These are phyloP conservation scores for Heteromyza rotundicornis DNA, from an alignment of 2,888 invertebrate genomes.

Conservation along the genomic window DNA sequence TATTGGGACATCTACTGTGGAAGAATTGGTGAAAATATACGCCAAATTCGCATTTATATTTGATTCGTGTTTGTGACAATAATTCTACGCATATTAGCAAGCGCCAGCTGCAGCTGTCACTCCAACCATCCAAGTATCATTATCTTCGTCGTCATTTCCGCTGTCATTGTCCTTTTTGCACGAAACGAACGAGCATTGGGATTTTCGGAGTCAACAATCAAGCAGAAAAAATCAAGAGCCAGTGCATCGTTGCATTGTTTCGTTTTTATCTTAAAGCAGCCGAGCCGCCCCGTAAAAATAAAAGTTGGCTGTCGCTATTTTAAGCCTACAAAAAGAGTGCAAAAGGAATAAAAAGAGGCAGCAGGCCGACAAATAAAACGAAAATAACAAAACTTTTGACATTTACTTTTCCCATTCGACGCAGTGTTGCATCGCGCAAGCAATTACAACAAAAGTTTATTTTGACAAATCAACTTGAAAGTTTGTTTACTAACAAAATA, in stretches of 20 bases:
- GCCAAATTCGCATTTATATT: no score
- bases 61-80: no score
- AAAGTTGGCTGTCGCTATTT: constrained; percentile 21
- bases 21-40: no score
- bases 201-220: no score
- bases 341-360: neutral
- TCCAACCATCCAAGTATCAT: no score
- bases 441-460: no score
- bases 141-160: constrained; percentile 20
- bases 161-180: constrained; percentile 35
- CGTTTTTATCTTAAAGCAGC: neutral
- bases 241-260: neutral
- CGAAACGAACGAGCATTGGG: no score
- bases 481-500: no score
- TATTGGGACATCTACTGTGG: no score
- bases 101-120: constrained; percentile 26
- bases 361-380: neutral
- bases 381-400: neutral
- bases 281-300: constrained; percentile 1
- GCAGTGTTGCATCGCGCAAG: neutral
- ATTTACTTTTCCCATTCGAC: neutral
- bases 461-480: no score
- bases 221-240: neutral
- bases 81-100: no score
- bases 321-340: constrained; percentile 17